A percentile compares a stretch with the other conserved stretches of the same genome.
These are phyloP conservation scores for Trilocha varians DNA, from an alignment of 2,888 invertebrate species.

Conservation along the genomic window DNA sequence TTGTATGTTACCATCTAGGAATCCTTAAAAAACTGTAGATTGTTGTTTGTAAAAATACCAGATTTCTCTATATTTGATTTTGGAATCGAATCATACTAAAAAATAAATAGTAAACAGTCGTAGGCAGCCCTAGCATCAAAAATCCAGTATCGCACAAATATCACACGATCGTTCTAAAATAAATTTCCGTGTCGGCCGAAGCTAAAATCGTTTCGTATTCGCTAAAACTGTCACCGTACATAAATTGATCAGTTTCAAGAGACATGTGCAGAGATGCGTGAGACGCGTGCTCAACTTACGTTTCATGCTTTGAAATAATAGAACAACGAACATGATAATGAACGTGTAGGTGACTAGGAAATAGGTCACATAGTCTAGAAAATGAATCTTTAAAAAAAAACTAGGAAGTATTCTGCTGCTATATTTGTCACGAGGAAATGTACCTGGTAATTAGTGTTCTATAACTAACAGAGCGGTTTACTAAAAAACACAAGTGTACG, in stretches of 20 bases:
- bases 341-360: too few species aligned
- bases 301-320: background rate
- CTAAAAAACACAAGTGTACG: too few species aligned
- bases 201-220: conserved; percentile 32
- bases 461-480: too few species aligned
- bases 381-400: too few species aligned
- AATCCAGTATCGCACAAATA: conserved; percentile 7
- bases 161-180: conserved; percentile 22
- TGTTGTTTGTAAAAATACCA: too few species aligned
- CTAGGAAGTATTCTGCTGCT: too few species aligned
- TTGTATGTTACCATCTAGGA: too few species aligned
- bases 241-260: conserved; percentile 39
- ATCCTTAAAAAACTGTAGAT: too few species aligned
- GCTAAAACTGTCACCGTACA: conserved; percentile 48
- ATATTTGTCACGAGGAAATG: too few species aligned
- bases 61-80: background rate
- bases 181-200: conserved; percentile 25
- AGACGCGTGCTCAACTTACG: background rate
- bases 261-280: conserved; percentile 24
- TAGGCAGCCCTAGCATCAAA: conserved; percentile 2
- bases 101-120: background rate
- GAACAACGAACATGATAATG: too few species aligned
- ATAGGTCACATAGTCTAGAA: too few species aligned
- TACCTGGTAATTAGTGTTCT: too few species aligned
- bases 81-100: background rate